Conservation (phyloP, 2,797 vertebrate genomes). For the Eulemur mongoz region DNA sequence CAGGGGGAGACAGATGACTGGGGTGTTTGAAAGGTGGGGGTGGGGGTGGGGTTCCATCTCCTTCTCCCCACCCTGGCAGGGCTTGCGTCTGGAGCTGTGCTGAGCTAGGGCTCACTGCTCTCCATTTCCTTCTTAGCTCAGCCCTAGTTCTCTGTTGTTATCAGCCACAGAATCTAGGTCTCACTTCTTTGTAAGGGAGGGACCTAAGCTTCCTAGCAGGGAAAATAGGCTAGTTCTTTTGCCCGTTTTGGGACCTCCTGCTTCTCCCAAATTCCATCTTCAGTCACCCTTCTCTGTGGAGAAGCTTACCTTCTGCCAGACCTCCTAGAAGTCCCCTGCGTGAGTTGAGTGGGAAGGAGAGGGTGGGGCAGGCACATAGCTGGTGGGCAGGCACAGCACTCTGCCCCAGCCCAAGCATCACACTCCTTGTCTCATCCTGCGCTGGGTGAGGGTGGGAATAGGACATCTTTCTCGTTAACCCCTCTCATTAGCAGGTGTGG, state of each 20-base stretch:
- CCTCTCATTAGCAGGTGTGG: not conserved
- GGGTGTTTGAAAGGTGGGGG: not conserved
- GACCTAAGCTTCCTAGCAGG: not conserved
- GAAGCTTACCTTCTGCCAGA: not conserved
- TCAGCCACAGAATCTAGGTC: slow-evolving; percentile 56
- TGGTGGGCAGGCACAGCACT: not conserved
- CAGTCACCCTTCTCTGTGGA: not conserved
- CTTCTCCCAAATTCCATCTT: not conserved
- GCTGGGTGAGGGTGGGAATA: not conserved
- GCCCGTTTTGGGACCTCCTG: not conserved
- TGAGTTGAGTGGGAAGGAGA: not conserved
- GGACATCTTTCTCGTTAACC: not conserved
- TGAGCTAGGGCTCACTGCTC: not conserved
- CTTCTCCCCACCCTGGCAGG: not conserved
- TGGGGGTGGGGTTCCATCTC: not conserved
- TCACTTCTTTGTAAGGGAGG: slow-evolving; percentile 1
- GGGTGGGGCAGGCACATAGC: not conserved
- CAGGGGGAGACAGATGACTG: not conserved
- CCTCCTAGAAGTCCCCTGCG: not conserved
- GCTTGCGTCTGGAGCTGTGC: not conserved
- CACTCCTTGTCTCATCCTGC: not conserved
- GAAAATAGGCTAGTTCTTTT: not conserved
- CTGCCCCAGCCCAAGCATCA: not conserved
- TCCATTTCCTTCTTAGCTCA: not conserved
- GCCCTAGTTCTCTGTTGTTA: slow-evolving; percentile 31